Base-by-base conservation (phyloP, 2,113 vertebrate genomes). In the Hepsetus odoe region DNA sequence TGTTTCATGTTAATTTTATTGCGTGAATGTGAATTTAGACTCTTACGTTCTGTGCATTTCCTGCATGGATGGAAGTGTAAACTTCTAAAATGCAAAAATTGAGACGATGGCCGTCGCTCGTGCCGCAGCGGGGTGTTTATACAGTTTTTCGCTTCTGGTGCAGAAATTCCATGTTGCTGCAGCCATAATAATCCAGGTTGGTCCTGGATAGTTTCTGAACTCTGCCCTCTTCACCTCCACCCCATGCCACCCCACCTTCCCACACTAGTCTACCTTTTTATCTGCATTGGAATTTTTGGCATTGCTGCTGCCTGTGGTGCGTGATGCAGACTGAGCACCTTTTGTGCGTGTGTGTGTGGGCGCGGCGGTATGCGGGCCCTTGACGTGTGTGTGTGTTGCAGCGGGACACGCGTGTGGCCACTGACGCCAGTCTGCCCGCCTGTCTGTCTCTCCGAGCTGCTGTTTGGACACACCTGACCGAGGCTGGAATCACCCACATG, bases 301-400 rank as follows among this genome's bases (percentile, higher is more conserved):
- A 92, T 92, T 93, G 88, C 90, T 92, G 90, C 82, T 89, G 90
- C 88, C 85, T 84, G 87, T 91, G 92, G 90, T 92, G 91, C 91
- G 85, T 92, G 91, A 90, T 91, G 88, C 81, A 69, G 82, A 92
- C 92, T 93, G 90, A 93, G 91, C 80, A n/a, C 30, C 84, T 90
- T 89, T 93, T 92, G 91, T 93, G 85, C 72, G 81, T 74, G 72
- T 46, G 71, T 83, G 89, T 89, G 91, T 92, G 90, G 92, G 91
- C 76, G 87, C 88, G 84, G 78, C 78, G 90, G 90, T 90, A 92
- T 93, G 92, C 83, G 81, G 86, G 89, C 82, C 70, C 79, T 76
- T 77, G 89, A 87, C 88, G 51, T 55, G 51, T 55, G 51, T 55
- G 90, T 88, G 91, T 85, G 89, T 88, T 90, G 88, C 86, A 86